phyloP scores from a whole-genome alignment of 2,113 vertebrate species.

The Chroicocephalus ridibundus region DNA sequence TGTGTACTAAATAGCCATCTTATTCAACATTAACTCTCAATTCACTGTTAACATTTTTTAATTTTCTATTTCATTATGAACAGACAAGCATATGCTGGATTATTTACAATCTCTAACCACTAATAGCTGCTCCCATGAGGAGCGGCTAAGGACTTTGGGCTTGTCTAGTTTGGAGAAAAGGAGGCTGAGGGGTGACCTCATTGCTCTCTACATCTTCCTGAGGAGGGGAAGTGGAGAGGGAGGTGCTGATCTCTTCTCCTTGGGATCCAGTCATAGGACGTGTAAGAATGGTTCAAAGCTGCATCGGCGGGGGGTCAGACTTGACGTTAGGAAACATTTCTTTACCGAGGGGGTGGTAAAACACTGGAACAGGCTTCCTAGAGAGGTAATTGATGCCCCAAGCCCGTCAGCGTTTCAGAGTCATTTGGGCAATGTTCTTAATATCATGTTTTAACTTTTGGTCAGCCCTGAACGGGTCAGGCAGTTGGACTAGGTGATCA shows the following conservation, averaged over 20 bases:
- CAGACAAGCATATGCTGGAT: background rate
- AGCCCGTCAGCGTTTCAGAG: background rate
- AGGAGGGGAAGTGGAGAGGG: background rate
- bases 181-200: background rate
- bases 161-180: background rate
- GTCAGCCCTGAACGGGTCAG: fast-evolving
- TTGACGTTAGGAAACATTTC: background rate
- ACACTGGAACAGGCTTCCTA: background rate
- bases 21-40: background rate
- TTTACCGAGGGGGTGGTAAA: background rate
- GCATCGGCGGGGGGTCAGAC: background rate
- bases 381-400: background rate
- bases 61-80: background rate
- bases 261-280: background rate
- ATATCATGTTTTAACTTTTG: background rate
- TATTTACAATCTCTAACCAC: background rate
- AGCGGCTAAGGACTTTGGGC: background rate
- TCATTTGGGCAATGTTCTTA: background rate
- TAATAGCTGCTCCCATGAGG: background rate
- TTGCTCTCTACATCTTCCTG: background rate
- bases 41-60: background rate
- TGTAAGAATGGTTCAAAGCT: background rate
- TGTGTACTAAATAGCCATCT: background rate
- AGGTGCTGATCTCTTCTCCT: background rate
- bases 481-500: fast-evolving